Evolutionary conservation across 2,113 vertebrate species (phyloP), one percentile per base, ranked within the genome.

Genomic region (Hylia prasina): DNA sequence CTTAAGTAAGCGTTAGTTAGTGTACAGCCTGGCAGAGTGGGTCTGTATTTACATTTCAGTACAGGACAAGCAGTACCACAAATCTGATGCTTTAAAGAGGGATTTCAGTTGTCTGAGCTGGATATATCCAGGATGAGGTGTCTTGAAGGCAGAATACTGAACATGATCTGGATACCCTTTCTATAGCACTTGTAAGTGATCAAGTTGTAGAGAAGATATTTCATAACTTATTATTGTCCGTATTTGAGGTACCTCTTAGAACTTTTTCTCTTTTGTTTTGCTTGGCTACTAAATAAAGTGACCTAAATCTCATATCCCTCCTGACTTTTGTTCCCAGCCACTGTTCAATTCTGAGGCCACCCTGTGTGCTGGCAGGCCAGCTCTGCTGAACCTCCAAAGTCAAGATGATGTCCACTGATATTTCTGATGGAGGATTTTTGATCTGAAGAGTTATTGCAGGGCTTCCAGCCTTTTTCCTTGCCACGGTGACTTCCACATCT

Each of bases 341-440:
- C 0, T 39, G 5, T 9, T 97, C 71, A 84, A 99, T 95, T 28
- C 54, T 91, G 63, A 99, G 94, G 35, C 99, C 98, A 0, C 75
- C 13, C 1, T 31, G 39, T 18, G 98, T 98, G 89, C 97, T 97
- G 16, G 2, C 0, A 0, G 98, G 98, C 99, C 98, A 99, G 92
- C 93, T 97, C 3, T 85, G 68, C 25, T 57, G 60, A 37, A 96
- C 97, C 85, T 98, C 23, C 83, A 99, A 90, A 61, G 98, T 97
- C 77, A 99, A 96, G 72, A 98, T 98, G 79, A 99, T 91, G 76
- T 99, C 99, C 82, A 99, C 96, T 3, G 98, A 98, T 97, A 99
- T 98, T 35, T 96, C 90, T 54, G 75, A n/a, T 42, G 89, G 69
- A 33, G 76, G 60, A 8, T 96, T 89, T 51, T 57, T 73, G 87